Base-by-base conservation (phyloP, 2,797 vertebrate species). In the Sparidentex hasta region DNA sequence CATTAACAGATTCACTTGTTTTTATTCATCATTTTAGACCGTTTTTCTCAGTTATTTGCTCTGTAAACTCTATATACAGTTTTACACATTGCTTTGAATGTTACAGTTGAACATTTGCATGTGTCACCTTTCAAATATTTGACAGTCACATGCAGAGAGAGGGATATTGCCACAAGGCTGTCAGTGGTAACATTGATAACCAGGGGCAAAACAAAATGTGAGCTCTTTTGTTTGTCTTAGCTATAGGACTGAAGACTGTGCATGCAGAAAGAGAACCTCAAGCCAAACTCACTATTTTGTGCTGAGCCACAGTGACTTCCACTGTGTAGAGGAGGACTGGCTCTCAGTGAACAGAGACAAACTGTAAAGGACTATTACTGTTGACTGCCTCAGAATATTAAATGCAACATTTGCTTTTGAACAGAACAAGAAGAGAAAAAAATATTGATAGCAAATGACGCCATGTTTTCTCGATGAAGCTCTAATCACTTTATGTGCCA, bases 101-200 rank as follows among this genome's bases (percentile, higher is more conserved):
- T 73, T 38, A 29, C 38, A 69, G 23, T 7, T 4, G 4, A 57
- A 56, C 62, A 44, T 55, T 66, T 80, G 2, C 23, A 58, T 17
- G n/a, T 2, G 1, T 71, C 16, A 38, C 74, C 56, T 55, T 18
- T 41, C 38, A 55, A 33, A 58, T 50, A 9, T 78, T 20, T 8
- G 13, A n/a, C 29, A 33, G 50, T 84, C 81, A 78, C 76, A 83
- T 78, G 81, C 27, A 6, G 43, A 63, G 47, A 69, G 29, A 20
- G 56, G 23, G 14, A 2, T 71, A 78, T 44, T 48, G 44, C 52
- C 9, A 1, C 25, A 67, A 48, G 52, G 3, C 8, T n/a, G 17
- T 82, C 78, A 74, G 18, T 68, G 78, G 75, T 27, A 52, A 69
- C 78, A 63, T 12, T 82, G 83, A 84, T 13, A 44, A 58, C 79